Evolutionary conservation across 2,797 vertebrate genomes (phyloP).

Genomic region (Onychomys torridus): DNA sequence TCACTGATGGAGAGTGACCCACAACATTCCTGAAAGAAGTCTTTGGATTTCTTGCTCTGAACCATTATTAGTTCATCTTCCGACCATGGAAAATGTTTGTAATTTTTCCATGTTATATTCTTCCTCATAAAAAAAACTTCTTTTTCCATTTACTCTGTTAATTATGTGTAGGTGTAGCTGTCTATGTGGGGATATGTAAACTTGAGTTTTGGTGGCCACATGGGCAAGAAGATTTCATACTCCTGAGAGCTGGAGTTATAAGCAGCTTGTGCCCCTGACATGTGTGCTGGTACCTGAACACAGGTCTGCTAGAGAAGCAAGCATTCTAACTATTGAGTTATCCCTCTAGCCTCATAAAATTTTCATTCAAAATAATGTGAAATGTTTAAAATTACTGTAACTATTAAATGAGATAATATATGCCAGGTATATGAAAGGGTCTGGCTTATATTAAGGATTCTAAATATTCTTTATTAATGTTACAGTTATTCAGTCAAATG

Average conservation of each 20-base stretch:
- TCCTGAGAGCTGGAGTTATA: neutral
- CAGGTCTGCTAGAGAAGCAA: too few relatives aligned
- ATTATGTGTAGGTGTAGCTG: accelerated
- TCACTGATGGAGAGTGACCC: neutral
- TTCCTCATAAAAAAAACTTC: neutral
- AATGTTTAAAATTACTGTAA: neutral
- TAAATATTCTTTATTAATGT: neutral
- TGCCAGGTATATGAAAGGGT: neutral
- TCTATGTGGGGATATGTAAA: too few relatives aligned
- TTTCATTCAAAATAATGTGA: neutral
- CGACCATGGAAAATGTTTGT: neutral
- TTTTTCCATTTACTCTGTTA: neutral
- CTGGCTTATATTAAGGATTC: neutral
- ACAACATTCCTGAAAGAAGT: neutral
- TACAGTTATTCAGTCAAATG: neutral
- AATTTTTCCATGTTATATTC: neutral
- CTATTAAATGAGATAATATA: neutral
- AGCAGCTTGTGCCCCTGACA: neutral
- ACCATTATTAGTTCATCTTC: neutral
- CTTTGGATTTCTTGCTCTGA: neutral
- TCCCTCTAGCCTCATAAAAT: neutral
- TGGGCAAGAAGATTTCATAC: too few relatives aligned
- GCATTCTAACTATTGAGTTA: neutral
- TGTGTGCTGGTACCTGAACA: neutral
- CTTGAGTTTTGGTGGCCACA: neutral